Base-by-base conservation (phyloP, 2,888 invertebrate species). In the Plagodis pulveraria region DNA sequence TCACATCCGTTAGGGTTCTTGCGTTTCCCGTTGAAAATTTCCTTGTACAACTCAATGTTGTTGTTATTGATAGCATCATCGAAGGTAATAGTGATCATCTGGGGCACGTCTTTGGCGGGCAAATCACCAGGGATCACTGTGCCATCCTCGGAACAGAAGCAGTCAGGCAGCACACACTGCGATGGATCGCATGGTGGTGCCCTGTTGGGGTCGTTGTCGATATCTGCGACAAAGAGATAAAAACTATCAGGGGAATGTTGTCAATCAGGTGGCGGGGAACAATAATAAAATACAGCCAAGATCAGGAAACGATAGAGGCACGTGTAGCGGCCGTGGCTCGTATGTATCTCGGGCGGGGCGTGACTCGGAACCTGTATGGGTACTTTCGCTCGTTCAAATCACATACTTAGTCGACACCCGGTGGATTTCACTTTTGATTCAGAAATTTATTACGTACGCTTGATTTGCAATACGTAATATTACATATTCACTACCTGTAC, bases 21-120 rank as follows among this genome's bases (percentile, higher is more conserved):
- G 67, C 98, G 95, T 76, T 96, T 96, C 61, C 96, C 95, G 84
- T 96, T 97, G 91, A 98, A 98, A 67, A 98, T 97, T 78, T 98
- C 97, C 84, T 97, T 97, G 94, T 98, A 98, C 51, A 98, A 91
- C 74, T 97, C 98, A 81, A 98, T 98, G 89, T 98, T 98, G 91
- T 98, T 98, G 89, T 98, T 98, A 87, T 98, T 98, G 87, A 98
- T 97, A 78, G 98, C 98, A 78, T 98, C 98, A 81, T 98, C 98
- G 83, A 98, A 98, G 51, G 98, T 98, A 81, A 98, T 96, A 58
- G 97, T 98, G 80, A 98, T 96, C 98, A 98, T 98, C 93, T 98
- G 98, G 6, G 98, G 98, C 0, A 98, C 97, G 77, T 97, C 97
- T 88, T 95, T 96, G 64, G 95, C 84, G 10, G 97, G 97, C 50